Conservation (phyloP, 2,113 vertebrate genomes). For the Dolichallabes microphthalmus region DNA sequence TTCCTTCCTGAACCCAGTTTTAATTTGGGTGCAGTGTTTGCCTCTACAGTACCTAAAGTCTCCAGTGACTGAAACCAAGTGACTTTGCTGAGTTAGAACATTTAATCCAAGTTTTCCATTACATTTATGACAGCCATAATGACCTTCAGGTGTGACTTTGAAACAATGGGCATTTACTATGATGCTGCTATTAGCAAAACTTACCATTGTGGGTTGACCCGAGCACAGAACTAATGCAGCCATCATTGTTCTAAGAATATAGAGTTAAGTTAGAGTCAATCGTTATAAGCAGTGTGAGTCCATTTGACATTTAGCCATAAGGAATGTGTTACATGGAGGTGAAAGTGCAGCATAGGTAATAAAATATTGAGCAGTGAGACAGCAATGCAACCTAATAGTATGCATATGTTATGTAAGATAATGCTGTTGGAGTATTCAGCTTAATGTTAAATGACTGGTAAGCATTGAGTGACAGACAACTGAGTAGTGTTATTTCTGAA, state of each 20-base stretch:
- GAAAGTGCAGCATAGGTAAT: constrained; percentile 47
- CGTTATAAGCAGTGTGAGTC: not conserved
- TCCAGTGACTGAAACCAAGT: constrained; percentile 37
- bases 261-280: constrained; percentile 7
- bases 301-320: constrained; percentile 42
- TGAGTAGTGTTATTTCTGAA: constrained; percentile 44
- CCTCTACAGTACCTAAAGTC: constrained; percentile 1
- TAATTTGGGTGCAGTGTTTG: constrained; percentile 49
- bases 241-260: not conserved
- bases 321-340: constrained; percentile 35
- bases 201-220: not conserved
- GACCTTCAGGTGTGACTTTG: constrained; percentile 13
- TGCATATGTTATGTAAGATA: constrained; percentile 45
- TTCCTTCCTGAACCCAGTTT: constrained; percentile 49
- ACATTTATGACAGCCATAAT: constrained; percentile 29
- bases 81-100: constrained; percentile 53
- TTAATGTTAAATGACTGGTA: constrained; percentile 22
- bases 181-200: not conserved
- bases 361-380: constrained; percentile 51
- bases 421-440: constrained; percentile 38
- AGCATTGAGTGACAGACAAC: constrained; percentile 27
- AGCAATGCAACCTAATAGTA: constrained; percentile 46
- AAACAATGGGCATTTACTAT: not conserved
- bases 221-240: not conserved
- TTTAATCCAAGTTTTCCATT: constrained; percentile 49